phyloP scores from a whole-genome alignment of 2,888 invertebrate genomes.

The Campoletis raptor region DNA sequence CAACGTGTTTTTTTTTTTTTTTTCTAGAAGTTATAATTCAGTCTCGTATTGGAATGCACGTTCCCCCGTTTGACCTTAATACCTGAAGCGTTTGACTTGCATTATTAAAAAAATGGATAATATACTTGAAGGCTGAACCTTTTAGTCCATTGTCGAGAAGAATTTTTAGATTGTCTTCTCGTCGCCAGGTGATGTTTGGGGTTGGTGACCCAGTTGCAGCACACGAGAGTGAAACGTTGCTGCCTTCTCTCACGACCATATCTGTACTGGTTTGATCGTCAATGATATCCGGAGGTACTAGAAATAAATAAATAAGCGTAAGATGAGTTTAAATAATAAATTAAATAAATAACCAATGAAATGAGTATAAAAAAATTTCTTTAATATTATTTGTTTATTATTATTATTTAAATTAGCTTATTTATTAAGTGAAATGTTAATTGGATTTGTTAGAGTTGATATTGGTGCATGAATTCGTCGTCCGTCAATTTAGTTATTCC shows the following conservation, averaged over 20 bases:
- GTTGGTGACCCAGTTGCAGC: conserved; percentile 95
- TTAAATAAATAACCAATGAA: neutral
- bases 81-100: neutral
- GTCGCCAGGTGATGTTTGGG: conserved; percentile 92
- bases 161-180: conserved; percentile 92
- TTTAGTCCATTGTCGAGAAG: conserved; percentile 88
- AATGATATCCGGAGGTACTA: conserved; percentile 94
- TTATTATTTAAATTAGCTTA: neutral
- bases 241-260: conserved; percentile 94
- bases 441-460: neutral
- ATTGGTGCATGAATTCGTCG: neutral
- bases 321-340: neutral
- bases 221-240: conserved; percentile 93
- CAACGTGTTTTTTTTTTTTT: neutral
- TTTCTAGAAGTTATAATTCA: neutral
- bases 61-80: neutral
- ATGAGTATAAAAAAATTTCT: neutral
- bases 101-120: neutral
- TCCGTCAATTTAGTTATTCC: neutral
- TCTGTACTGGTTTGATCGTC: conserved; percentile 94
- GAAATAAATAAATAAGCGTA: conserved; percentile 21
- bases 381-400: neutral
- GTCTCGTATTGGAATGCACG: neutral
- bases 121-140: conserved; percentile 54
- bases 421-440: neutral